Percentiles rank a stretch among this genome's conserved stretches.
Conservation (phyloP, 2,888 invertebrate genomes). For the Conomelus anceps region DNA sequence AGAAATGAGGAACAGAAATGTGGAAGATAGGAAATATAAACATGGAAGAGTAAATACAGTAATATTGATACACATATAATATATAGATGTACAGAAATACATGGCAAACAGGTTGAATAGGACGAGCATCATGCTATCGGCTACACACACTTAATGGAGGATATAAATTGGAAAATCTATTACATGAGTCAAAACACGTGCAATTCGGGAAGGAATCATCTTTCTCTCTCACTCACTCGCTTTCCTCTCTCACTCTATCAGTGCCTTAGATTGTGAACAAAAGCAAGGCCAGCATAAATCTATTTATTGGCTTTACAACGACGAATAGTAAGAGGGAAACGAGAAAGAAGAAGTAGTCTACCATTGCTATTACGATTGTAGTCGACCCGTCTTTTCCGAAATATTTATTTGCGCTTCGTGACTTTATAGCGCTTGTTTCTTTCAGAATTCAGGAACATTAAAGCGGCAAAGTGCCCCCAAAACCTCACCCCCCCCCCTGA, state of each 20-base stretch:
- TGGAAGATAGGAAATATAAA: no score
- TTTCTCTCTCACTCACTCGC: constrained; percentile 11
- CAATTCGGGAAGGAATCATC: background rate
- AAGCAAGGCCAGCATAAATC: background rate
- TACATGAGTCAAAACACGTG: background rate
- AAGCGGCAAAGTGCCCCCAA: background rate
- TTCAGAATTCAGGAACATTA: background rate
- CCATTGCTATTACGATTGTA: background rate
- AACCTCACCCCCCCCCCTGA: background rate
- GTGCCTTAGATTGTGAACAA: background rate
- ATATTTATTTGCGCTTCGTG: background rate
- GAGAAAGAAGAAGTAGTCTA: background rate
- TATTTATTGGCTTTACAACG: no score
- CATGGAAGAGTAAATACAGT: no score
- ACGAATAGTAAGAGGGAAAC: background rate
- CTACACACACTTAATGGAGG: no score
- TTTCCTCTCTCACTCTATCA: constrained; percentile 11
- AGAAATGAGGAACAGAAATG: no score
- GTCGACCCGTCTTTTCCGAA: background rate
- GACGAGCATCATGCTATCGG: no score
- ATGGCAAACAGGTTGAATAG: no score
- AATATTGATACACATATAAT: no score
- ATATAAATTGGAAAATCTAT: background rate
- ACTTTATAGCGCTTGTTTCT: background rate
- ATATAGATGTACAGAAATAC: no score